Evolutionary conservation across 2,888 invertebrate species (phyloP).

Genomic region (Auanema sp.): DNA sequence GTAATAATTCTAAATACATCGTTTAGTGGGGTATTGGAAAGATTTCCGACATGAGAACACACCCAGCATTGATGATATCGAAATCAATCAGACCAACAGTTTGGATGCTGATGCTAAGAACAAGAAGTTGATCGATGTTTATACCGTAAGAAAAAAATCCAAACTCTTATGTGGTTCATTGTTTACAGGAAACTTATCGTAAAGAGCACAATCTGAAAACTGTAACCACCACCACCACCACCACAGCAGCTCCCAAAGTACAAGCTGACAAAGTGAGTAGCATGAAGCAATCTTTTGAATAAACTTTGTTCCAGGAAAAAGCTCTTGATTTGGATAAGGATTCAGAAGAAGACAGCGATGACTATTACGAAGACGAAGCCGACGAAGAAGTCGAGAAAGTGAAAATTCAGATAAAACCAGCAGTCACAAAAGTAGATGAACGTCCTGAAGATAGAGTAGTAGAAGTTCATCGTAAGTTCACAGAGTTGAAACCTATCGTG

Average conservation of each 20-base stretch:
- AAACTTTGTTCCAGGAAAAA: too few species aligned
- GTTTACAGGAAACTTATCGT: neutral
- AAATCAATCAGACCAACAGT: conserved; percentile 26
- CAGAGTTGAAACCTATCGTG: too few species aligned
- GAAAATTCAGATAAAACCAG: too few species aligned
- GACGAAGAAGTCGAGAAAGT: conserved; percentile 1
- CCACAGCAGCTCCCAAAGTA: neutral
- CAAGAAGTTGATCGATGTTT: conserved; percentile 53
- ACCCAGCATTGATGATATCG: conserved; percentile 51
- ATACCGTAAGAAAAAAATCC: conserved; percentile 27
- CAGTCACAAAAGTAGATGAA: too few species aligned
- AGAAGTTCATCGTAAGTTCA: too few species aligned
- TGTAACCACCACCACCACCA: neutral
- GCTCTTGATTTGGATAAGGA: conserved; percentile 19
- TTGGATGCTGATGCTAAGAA: conserved; percentile 47
- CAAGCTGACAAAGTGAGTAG: neutral
- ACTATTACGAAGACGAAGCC: conserved; percentile 49
- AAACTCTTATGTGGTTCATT: too few species aligned
- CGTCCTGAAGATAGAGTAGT: too few species aligned
- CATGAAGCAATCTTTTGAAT: neutral
- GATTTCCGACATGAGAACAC: conserved; percentile 63
- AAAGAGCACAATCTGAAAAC: neutral
- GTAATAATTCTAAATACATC: neutral
- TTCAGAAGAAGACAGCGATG: conserved; percentile 50
- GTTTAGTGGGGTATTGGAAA: conserved; percentile 58